A percentile compares a stretch with the other conserved stretches of the same genome.
Evolutionary conservation across 2,113 vertebrate genomes (phyloP).

Genomic region (Synchiropus splendidus): DNA sequence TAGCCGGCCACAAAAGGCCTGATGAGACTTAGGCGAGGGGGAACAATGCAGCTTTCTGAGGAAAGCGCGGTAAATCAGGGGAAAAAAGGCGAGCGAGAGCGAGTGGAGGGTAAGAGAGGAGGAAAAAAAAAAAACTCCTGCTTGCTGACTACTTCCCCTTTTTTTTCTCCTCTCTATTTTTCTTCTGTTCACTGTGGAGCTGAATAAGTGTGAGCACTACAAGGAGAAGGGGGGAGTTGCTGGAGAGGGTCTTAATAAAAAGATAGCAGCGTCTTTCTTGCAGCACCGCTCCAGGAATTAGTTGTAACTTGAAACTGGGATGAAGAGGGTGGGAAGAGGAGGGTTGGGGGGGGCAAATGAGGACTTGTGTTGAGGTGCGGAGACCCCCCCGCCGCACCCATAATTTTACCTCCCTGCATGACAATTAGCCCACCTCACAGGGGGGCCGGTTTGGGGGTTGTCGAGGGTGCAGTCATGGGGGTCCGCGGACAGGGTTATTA

Average conservation of each 20-base stretch:
- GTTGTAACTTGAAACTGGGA: slow-evolving; percentile 85
- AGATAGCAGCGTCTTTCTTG: slow-evolving; percentile 82
- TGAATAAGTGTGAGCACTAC: slow-evolving; percentile 26
- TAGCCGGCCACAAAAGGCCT: slow-evolving; percentile 99
- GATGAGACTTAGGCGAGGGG: slow-evolving; percentile 98
- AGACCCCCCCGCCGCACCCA: slow-evolving; percentile 88
- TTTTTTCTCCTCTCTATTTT: slow-evolving; percentile 52
- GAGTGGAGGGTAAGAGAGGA: slow-evolving; percentile 31
- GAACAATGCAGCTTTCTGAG: slow-evolving; percentile 99
- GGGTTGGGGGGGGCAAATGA: slow-evolving; percentile 29
- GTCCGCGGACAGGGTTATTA: slow-evolving; percentile 41
- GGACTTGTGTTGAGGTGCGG: too few species aligned
- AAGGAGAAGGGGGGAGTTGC: slow-evolving; percentile 22
- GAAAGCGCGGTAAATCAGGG: slow-evolving; percentile 97
- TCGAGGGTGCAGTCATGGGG: slow-evolving; percentile 40
- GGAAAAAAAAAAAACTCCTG: slow-evolving; percentile 59
- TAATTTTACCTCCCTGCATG: slow-evolving; percentile 87
- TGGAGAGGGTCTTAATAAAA: slow-evolving; percentile 64
- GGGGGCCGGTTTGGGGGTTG: slow-evolving; percentile 43
- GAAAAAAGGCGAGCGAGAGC: slow-evolving; percentile 68
- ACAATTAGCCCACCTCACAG: slow-evolving; percentile 85
- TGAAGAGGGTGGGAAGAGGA: slow-evolving; percentile 30
- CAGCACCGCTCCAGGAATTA: slow-evolving; percentile 78
- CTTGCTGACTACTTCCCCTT: slow-evolving; percentile 83
- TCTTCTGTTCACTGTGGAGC: slow-evolving; percentile 58